Evolutionary conservation across 2,888 invertebrate species (phyloP), one percentile per base, ranked within the genome.

Genomic region (Neocrepidodera transversa): DNA sequence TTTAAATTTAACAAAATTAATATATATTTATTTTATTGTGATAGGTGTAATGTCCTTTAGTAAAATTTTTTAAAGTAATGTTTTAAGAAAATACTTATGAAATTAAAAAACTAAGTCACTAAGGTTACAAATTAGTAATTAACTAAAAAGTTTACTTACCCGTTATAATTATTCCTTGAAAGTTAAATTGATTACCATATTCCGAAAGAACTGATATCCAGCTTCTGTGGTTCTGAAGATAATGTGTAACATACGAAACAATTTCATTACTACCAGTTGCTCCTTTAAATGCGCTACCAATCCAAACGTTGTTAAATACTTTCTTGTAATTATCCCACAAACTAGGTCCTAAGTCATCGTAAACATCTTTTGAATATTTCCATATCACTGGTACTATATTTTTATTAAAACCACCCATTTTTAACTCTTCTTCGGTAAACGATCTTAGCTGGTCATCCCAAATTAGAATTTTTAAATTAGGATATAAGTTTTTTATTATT

Each of bases 281-380:
- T 0, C 93, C 95, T 82, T 94, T 95, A 73, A 88, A 95, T 0
- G 94, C 93, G 59, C 91, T 88, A 0, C 92, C 93, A 38, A 90
- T 83, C 92, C 93, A 93, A 16, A 93, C 80, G 30, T 84, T 83
- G 1, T 83, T 79, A 77, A 93, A 94, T 7, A 85, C 79, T 3
- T 78, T 69, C 0, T 82, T 76, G 67, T 88, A 87, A 65, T 81
- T 83, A 43, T 84, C 81, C 86, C 85, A 85, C 17, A 85, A 66
- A 50, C 67, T 70, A 1, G 75, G 74, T 7, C 75, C 75, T 51
- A 78, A 65, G 50, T 75, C 74, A 17, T 72, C 72, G 40, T 72
- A 74, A 28, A 81, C 79, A 58, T 82, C 80, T 10, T 78, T 77
- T 1, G 82, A 78, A 69, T 91, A 91, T 57, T 87, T 84, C 91